Evolutionary conservation across 2,797 vertebrate species (phyloP), one percentile per base, ranked within the genome.

Genomic region (Enteromius radiatus): DNA sequence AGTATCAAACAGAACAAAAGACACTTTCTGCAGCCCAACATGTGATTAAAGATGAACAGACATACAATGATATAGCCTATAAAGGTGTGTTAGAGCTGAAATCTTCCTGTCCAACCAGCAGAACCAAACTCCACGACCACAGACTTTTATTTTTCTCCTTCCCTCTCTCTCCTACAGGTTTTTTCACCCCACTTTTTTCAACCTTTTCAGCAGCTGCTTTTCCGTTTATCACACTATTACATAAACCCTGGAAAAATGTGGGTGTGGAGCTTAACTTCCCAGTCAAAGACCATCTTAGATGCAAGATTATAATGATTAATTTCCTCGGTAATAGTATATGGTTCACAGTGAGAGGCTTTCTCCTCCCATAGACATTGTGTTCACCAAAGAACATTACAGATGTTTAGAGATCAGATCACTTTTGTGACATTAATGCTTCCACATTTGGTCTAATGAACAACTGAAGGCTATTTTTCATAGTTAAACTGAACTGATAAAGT

Each of bases 161-260:
- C 31, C 56, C 52, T 75, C 77, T 19, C 33, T 86, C 56, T 80
- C 64, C 49, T 15, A 45, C 49, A 14, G 43, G 26, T 76, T 45
- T 68, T 82, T 69, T 80, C 38, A 56, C 8, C 36, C 15, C 17
- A 12, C 26, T 78, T 76, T 81, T 87, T 86, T 81, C 17, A 78
- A 79, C 65, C 33, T 49, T 67, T 79, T 81, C 75, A 75, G 59
- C 88, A 88, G 84, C 82, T 89, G 88, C 43, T 86, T 85, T 83
- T 84, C 54, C 43, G 45, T 86, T 85, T 86, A 85, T 86, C 84
- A 81, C 78, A 21, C 28, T 84, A 86, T 88, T 89, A 84, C 80
- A 86, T 85, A 89, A 86, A 84, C 77, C 80, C 74, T 87, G 82
- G 79, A 86, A 87, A 86, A 86, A 88, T 87, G 87, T 87, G 68